Conservation (phyloP, 1,140 invertebrate genomes). For the Drosophila sp. region DNA sequence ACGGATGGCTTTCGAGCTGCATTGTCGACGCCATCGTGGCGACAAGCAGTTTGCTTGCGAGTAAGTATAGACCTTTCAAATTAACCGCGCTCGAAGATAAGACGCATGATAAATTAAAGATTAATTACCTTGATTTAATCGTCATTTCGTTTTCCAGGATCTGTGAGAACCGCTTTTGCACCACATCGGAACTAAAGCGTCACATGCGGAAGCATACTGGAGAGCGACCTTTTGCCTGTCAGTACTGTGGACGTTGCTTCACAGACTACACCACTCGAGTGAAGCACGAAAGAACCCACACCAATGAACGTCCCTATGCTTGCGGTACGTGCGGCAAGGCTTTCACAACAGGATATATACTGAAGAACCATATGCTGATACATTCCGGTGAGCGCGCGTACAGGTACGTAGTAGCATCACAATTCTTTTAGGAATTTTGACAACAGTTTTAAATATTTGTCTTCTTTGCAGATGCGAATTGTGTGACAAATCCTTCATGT, state of each 20-base stretch:
- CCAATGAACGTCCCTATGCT: conserved; percentile 85
- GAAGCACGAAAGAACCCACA: conserved; percentile 84
- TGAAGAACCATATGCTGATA: conserved; percentile 74
- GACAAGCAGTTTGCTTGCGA: conserved; percentile 72
- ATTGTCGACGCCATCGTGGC: conserved; percentile 70
- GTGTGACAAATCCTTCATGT: conserved; percentile 72
- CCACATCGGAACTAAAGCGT: conserved; percentile 71
- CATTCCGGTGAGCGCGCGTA: conserved; percentile 74
- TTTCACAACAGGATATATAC: conserved; percentile 84
- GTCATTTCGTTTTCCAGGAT: conserved; percentile 42
- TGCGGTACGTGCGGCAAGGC: conserved; percentile 85
- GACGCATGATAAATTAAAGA: background rate
- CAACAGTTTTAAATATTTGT: background rate
- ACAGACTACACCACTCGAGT: conserved; percentile 73
- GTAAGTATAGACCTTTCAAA: conserved; percentile 39
- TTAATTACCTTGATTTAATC: background rate
- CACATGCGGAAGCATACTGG: conserved; percentile 75
- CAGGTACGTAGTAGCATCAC: conserved; percentile 32
- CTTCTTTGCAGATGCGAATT: conserved; percentile 56
- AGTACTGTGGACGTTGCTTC: conserved; percentile 71
- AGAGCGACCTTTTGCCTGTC: conserved; percentile 68
- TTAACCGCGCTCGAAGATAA: too few species aligned
- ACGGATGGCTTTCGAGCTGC: conserved; percentile 68
- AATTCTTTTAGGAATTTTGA: too few species aligned
- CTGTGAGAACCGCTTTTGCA: conserved; percentile 74